A percentile compares a stretch with the other conserved stretches of the same genome.
phyloP scores from a whole-genome alignment of 2,113 vertebrate genomes.

The Myiozetetes cayanensis region DNA sequence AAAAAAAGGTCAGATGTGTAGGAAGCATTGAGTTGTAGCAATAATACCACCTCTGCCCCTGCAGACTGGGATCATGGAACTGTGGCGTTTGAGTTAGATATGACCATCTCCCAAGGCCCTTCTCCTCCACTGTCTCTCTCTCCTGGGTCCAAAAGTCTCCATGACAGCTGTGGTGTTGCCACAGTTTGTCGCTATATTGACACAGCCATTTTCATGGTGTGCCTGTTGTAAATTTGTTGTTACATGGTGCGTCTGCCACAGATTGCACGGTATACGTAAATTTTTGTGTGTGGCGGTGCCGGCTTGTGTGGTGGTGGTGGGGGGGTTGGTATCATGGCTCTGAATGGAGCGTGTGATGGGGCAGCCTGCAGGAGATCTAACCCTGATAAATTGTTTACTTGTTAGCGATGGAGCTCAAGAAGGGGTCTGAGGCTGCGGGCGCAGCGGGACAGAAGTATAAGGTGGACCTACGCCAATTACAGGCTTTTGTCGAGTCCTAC shows the following conservation, averaged over 20 bases:
- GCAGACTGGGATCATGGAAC: neutral
- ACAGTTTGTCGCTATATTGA: slow-evolving; percentile 83
- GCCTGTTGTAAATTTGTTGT: slow-evolving; percentile 90
- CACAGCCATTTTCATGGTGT: slow-evolving; percentile 86
- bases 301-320: slow-evolving; percentile 35
- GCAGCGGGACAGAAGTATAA: slow-evolving; percentile 83
- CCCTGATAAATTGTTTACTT: slow-evolving; percentile 90
- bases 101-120: slow-evolving; percentile 33
- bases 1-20: neutral
- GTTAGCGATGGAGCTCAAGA: slow-evolving; percentile 81
- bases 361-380: slow-evolving; percentile 80
- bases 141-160: slow-evolving; percentile 67
- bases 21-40: neutral
- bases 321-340: slow-evolving; percentile 65
- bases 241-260: slow-evolving; percentile 87
- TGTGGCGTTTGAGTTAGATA: slow-evolving; percentile 25
- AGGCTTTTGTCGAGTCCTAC: slow-evolving; percentile 78
- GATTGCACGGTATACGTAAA: slow-evolving; percentile 84
- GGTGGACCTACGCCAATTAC: slow-evolving; percentile 90
- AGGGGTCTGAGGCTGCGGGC: slow-evolving; percentile 70
- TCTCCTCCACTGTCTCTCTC: slow-evolving; percentile 6
- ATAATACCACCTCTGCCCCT: neutral
- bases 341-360: slow-evolving; percentile 81
- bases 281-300: slow-evolving; percentile 82
- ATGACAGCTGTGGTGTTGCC: slow-evolving; percentile 74